Evolutionary conservation across 2,797 vertebrate species (phyloP).

Genomic region (Gobionotothen gibberifrons): DNA sequence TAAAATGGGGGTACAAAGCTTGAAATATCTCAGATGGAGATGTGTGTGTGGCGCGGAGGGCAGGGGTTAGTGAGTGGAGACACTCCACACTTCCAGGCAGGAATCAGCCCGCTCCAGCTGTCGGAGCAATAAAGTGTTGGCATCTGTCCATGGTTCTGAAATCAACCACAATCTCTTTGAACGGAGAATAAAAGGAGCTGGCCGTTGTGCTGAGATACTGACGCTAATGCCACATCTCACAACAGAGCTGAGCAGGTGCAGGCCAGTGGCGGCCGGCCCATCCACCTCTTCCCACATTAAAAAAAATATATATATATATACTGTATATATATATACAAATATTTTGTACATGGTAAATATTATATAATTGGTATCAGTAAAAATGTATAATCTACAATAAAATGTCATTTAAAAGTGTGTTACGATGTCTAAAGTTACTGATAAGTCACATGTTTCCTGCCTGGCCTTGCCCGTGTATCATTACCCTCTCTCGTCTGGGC

Average conservation of each 20-base stretch:
- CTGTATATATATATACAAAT: no score
- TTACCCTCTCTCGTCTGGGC: no score
- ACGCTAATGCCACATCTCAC: slow-evolving; percentile 63
- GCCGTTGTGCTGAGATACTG: slow-evolving; percentile 61
- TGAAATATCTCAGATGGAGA: slow-evolving; percentile 59
- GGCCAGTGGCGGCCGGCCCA: no score
- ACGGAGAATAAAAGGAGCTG: slow-evolving; percentile 58
- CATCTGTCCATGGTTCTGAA: slow-evolving; percentile 77
- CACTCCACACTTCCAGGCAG: slow-evolving; percentile 66
- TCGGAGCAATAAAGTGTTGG: slow-evolving; percentile 70
- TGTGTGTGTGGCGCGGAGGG: slow-evolving; percentile 40
- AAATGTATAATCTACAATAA: no score
- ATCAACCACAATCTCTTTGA: slow-evolving; percentile 67
- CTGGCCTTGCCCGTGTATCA: no score
- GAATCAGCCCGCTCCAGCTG: slow-evolving; percentile 70
- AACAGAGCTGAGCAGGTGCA: slow-evolving; percentile 64
- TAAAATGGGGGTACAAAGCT: slow-evolving; percentile 42
- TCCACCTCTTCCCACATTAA: no score
- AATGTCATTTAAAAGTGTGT: no score
- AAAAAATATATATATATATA: no score
- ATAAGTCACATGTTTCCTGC: no score
- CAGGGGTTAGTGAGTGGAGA: slow-evolving; percentile 68
- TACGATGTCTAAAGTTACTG: no score
- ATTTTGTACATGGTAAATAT: no score
- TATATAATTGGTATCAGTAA: no score